Evolutionary conservation across 2,888 invertebrate species (phyloP), one percentile per base, ranked within the genome.

Genomic region (Acheta domesticus): DNA sequence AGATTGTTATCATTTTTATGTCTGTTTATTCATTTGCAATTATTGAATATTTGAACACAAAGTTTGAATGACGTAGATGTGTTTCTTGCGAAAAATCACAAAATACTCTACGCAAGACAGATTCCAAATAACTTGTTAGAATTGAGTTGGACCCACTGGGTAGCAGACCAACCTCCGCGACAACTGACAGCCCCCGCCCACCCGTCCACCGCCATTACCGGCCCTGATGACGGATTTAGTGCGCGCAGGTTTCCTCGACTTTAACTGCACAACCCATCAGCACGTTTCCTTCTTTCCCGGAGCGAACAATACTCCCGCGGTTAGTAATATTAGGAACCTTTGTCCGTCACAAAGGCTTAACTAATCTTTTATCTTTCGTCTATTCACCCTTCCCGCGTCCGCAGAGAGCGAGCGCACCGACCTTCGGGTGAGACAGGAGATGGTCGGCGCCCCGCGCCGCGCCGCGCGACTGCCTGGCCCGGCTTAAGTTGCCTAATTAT

Each of bases 331-430:
- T 62, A 62, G 16, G 62, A 62, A 62, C 62, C 62, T 62, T 62
- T 62, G 62, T 62, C 62, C n/a, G 62, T n/a, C 62, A 62, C 62
- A 62, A 62, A 62, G n/a, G 62, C 62, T 62, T 62, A 62, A 62
- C 62, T 62, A 62, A 62, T 62, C 62, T 62, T 62, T 62, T 62
- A 62, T 62, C 62, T 62, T 62, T n/a, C 62, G 62, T 62, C 62
- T 62, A 62, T 62, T 62, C 62, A 62, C 62, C 62, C 62, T 62
- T 62, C n/a, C 62, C n/a, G 62, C 14, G 62, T 5, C 16, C 62
- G n/a, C n/a, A n/a, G n/a, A 62, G 14, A n/a, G 62, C 11, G n/a
- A 19, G 16, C 62, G n/a, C 62, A 14, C n/a, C 14, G 62, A 62
- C 62, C 62, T n/a, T 12, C n/a, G 36, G 36, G 8, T 36, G 36